A percentile compares a stretch with the other conserved stretches of the same genome.
Evolutionary conservation across 2,113 vertebrate genomes (phyloP).

Genomic region (Axis porcinus): DNA sequence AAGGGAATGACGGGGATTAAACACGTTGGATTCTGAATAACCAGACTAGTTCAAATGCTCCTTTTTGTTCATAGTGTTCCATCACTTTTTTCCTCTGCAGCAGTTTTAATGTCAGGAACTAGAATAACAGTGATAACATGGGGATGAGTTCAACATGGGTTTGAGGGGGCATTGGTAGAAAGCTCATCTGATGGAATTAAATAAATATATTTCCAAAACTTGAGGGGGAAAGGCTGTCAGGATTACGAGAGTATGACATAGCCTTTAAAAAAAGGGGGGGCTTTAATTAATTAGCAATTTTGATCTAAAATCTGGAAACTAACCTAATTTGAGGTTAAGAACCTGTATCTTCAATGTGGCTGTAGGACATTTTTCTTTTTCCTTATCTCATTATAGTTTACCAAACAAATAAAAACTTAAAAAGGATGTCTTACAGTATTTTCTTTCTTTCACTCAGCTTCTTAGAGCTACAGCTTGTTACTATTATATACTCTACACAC

Average conservation of each 20-base stretch:
- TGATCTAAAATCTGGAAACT: conserved; percentile 74
- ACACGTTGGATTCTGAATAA: neutral
- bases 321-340: conserved; percentile 75
- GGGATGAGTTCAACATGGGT: conserved; percentile 67
- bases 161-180: conserved; percentile 72
- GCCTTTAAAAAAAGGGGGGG: conserved; percentile 53
- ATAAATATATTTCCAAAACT: conserved; percentile 80
- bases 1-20: conserved; percentile 16
- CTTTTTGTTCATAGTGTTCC: conserved; percentile 41
- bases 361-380: conserved; percentile 76
- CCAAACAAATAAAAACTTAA: conserved; percentile 79
- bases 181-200: conserved; percentile 78
- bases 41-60: conserved; percentile 39
- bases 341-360: conserved; percentile 77
- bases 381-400: conserved; percentile 79
- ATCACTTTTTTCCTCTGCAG: conserved; percentile 49
- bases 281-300: conserved; percentile 64
- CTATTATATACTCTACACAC: conserved; percentile 73
- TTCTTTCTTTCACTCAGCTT: conserved; percentile 81
- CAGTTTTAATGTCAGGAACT: conserved; percentile 62
- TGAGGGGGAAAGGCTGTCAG: conserved; percentile 70
- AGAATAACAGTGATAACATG: conserved; percentile 55
- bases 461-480: conserved; percentile 78
- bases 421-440: conserved; percentile 80
- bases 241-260: conserved; percentile 71